Evolutionary conservation across 1,140 invertebrate species (phyloP).

Genomic region (Tetramorium alpestre): DNA sequence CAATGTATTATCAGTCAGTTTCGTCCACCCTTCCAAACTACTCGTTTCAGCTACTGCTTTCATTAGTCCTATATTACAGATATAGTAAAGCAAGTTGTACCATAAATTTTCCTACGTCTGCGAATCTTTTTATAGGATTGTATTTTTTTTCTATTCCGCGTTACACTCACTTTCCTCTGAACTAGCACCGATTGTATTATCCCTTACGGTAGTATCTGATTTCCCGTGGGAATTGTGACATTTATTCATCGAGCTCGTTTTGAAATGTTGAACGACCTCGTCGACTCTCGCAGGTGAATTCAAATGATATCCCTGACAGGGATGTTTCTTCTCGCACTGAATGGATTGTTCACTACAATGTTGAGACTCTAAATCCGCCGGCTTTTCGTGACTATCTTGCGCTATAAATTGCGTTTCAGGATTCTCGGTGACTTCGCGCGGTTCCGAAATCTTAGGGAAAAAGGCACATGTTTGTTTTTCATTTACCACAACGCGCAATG

Average conservation of each 20-base stretch:
- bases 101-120: background rate
- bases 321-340: background rate
- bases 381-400: constrained; percentile 12
- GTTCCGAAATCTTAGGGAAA: constrained; percentile 18
- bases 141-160: background rate
- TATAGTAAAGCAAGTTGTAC: background rate
- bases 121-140: background rate
- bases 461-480: background rate
- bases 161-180: constrained; percentile 31
- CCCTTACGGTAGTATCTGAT: constrained; percentile 18
- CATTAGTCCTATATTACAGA: constrained; percentile 9
- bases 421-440: background rate
- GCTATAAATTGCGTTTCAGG: constrained; percentile 35
- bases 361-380: constrained; percentile 3
- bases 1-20: constrained; percentile 12
- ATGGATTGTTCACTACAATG: constrained; percentile 18
- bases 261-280: constrained; percentile 31
- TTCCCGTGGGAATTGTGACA: background rate
- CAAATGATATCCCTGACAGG: constrained; percentile 15
- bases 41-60: background rate
- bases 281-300: constrained; percentile 19
- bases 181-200: background rate
- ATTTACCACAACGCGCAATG: background rate
- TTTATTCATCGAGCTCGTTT: constrained; percentile 16
- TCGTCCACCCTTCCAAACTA: constrained; percentile 63